These are phyloP conservation scores for Cyprinus carpio DNA, from an alignment of 2,113 vertebrate genomes.

Conservation along the genomic window DNA sequence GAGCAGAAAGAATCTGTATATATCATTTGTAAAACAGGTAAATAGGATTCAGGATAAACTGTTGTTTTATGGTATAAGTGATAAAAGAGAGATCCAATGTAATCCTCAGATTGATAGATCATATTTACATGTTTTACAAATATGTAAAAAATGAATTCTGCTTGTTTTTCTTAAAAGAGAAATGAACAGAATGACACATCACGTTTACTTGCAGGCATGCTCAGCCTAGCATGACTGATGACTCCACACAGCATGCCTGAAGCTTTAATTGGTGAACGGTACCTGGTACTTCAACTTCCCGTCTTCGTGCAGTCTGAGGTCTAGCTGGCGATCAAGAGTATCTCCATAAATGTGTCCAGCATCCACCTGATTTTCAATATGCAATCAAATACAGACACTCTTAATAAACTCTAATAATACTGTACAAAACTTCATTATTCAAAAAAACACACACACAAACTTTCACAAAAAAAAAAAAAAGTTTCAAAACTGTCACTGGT, in stretches of 20 bases:
- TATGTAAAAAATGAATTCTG: not conserved
- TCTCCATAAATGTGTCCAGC: slow-evolving; percentile 90
- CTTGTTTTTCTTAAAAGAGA: not conserved
- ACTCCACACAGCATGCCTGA: slow-evolving; percentile 26
- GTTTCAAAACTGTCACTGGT: not conserved
- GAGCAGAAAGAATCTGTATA: too few species aligned
- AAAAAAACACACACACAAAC: not conserved
- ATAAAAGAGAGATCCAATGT: not conserved
- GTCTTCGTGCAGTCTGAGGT: slow-evolving; percentile 85
- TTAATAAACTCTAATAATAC: not conserved
- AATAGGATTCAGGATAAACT: not conserved
- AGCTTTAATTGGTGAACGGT: slow-evolving; percentile 26
- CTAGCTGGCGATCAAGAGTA: slow-evolving; percentile 81
- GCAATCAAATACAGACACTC: not conserved
- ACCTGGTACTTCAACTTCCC: slow-evolving; percentile 97
- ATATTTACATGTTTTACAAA: not conserved
- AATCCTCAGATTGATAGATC: not conserved
- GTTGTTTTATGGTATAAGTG: not conserved
- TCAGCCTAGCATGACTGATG: not conserved
- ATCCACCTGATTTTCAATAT: slow-evolving; percentile 80
- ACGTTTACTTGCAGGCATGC: not conserved
- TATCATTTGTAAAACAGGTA: not conserved
- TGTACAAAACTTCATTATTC: not conserved
- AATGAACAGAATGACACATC: not conserved
- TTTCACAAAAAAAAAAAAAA: too few species aligned